Evolutionary conservation across 2,797 vertebrate genomes (phyloP), one percentile per base, ranked within the genome.

Genomic region (Cossypha heuglini): DNA sequence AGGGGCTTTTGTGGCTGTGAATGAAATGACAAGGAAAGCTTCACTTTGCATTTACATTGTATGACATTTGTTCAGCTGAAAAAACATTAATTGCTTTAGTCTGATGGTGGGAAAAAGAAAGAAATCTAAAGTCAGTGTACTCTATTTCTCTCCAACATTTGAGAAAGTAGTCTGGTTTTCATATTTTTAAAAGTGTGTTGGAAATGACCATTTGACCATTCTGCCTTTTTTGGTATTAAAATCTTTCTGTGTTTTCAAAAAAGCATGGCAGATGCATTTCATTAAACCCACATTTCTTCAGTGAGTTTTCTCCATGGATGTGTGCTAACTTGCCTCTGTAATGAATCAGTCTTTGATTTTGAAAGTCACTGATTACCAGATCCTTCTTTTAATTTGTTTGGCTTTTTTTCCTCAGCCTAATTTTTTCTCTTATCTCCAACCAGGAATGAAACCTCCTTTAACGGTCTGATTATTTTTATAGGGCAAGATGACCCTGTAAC

Each of bases 1-100:
- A 7, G 3, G 3, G 4, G 0, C 1, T 5, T 55, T 74, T 42
- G 6, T 22, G 21, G 7, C 24, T 61, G 14, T 22, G 37, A 10
- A 64, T 40, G 12, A 8, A 84, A 35, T 20, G 15, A 22, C 4
- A 83, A 25, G 13, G 10, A 37, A 73, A 29, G 9, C 59, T 58
- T 58, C n/a, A 10, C 8, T 67, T 86, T 42, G 12, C 15, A 38
- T 77, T 75, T 6, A 13, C 6, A 9, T 21, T 38, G 2, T 16
- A 28, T 0, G 0, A 8, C 1, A 75, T 61, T 40, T 62, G 5
- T 17, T 48, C 20, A 35, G 10, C 9, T 40, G 33, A 38, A 86
- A 75, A 76, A 14, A 21, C 29, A 0, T 38, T 48, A 38, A 17
- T 13, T 80, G 26, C 10, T 77, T 75, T 26, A 58, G 13, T 59